Conservation (phyloP, 2,888 invertebrate species). For the Hesperia comma region DNA sequence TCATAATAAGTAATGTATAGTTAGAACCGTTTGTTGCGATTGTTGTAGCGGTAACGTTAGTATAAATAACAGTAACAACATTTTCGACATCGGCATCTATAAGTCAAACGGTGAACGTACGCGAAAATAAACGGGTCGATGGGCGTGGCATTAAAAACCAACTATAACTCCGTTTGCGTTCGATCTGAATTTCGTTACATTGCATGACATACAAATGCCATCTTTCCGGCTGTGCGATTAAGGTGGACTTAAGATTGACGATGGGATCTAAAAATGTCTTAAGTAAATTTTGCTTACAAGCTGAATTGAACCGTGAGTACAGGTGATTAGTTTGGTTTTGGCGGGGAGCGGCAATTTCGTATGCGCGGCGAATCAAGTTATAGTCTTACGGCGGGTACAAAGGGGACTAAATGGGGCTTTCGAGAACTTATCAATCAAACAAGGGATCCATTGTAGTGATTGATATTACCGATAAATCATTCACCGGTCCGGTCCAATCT, state of each 20-base stretch:
- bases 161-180: too few relatives aligned
- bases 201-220: too few relatives aligned
- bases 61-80: conserved; percentile 24
- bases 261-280: too few relatives aligned
- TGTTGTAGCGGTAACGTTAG: conserved; percentile 11
- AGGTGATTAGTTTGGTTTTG: too few relatives aligned
- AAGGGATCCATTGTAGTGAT: conserved; percentile 41
- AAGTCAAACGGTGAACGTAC: conserved; percentile 25
- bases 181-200: too few relatives aligned
- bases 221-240: too few relatives aligned
- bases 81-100: conserved; percentile 12
- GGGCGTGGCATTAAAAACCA: conserved; percentile 17
- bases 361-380: too few relatives aligned
- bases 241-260: too few relatives aligned
- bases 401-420: conserved; percentile 24
- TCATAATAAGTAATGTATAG: conserved; percentile 10
- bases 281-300: too few relatives aligned
- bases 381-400: conserved; percentile 18
- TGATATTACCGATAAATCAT: conserved; percentile 44
- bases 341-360: too few relatives aligned
- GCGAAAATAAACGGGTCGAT: conserved; percentile 24
- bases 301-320: too few relatives aligned
- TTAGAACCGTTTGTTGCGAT: neutral
- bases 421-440: conserved; percentile 36
- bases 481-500: conserved; percentile 47